Evolutionary conservation across 2,797 vertebrate species (phyloP).

Genomic region (Pseudocheirus occidentalis): DNA sequence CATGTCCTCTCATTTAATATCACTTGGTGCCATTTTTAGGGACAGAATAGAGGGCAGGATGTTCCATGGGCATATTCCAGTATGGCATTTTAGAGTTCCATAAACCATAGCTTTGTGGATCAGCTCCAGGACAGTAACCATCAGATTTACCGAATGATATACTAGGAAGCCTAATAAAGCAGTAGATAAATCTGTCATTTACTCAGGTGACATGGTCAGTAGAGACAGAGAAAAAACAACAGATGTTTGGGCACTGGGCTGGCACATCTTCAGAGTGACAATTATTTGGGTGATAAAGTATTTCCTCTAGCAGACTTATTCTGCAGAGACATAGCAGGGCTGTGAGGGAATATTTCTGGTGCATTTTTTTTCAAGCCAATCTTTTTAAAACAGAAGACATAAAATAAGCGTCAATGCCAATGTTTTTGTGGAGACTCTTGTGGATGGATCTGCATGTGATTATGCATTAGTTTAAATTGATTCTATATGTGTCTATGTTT

Average conservation of each 20-base stretch:
- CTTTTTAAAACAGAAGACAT: slow-evolving; percentile 44
- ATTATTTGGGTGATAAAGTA: slow-evolving; percentile 61
- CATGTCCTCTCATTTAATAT: not conserved
- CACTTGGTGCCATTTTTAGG: not conserved
- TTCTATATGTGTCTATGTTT: slow-evolving; percentile 39
- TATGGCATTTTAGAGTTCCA: not conserved
- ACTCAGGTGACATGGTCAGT: slow-evolving; percentile 42
- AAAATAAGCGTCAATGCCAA: slow-evolving; percentile 43
- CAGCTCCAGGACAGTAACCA: slow-evolving; percentile 32
- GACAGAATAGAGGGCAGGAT: not conserved
- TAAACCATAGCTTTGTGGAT: slow-evolving; percentile 1
- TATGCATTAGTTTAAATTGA: slow-evolving; percentile 10
- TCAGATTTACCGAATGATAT: not conserved
- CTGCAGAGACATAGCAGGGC: slow-evolving; percentile 54
- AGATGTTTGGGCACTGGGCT: slow-evolving; percentile 4
- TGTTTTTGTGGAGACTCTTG: slow-evolving; percentile 49
- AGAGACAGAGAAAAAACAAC: slow-evolving; percentile 59
- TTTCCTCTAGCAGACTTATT: slow-evolving; percentile 60
- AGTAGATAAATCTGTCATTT: slow-evolving; percentile 9
- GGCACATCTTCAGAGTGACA: slow-evolving; percentile 28
- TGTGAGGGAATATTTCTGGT: slow-evolving; percentile 35
- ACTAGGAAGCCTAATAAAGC: not conserved
- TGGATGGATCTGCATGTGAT: slow-evolving; percentile 28
- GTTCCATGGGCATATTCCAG: not conserved
- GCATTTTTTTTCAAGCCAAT: slow-evolving; percentile 60